A percentile compares a stretch with the other conserved stretches of the same genome.
These are phyloP conservation scores for Phocides pigmalion DNA, from an alignment of 1,140 invertebrate species.

Conservation along the genomic window DNA sequence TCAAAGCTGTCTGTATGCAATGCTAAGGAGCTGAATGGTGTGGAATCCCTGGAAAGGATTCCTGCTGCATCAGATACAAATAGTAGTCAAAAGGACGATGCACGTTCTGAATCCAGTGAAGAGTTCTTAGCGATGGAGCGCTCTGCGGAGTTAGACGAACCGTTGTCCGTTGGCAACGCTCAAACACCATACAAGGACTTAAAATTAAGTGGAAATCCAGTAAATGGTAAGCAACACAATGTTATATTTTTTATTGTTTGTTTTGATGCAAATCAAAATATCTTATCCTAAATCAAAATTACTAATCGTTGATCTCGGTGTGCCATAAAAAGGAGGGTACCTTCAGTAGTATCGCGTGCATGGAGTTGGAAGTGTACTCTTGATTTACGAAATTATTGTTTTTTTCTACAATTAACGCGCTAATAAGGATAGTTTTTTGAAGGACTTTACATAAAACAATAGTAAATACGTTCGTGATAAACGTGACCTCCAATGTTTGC, in stretches of 20 bases:
- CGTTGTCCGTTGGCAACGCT: conserved; percentile 42
- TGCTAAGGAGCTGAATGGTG: conserved; percentile 63
- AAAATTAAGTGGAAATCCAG: conserved; percentile 15
- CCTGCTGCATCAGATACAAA: conserved; percentile 66
- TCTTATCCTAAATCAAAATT: too few relatives aligned
- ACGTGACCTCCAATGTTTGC: too few relatives aligned
- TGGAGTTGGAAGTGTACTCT: too few relatives aligned
- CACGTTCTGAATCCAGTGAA: conserved; percentile 69
- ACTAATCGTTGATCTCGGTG: too few relatives aligned
- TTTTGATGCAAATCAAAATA: too few relatives aligned
- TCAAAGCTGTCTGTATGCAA: conserved; percentile 75
- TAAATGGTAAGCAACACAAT: conserved; percentile 7
- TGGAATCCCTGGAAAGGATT: conserved; percentile 55
- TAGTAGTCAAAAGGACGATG: conserved; percentile 67
- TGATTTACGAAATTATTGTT: too few relatives aligned
- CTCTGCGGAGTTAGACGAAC: conserved; percentile 64
- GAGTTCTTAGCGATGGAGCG: conserved; percentile 78
- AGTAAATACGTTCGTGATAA: too few relatives aligned
- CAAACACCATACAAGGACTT: conserved; percentile 44
- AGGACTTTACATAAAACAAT: too few relatives aligned
- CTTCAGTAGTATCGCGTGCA: too few relatives aligned
- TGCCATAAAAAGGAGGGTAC: too few relatives aligned
- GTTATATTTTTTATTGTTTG: neutral
- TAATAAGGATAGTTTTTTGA: too few relatives aligned
- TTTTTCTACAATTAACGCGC: too few relatives aligned